Base-by-base conservation (phyloP, 2,888 invertebrate species). In the Pyrrhosoma nymphula region DNA sequence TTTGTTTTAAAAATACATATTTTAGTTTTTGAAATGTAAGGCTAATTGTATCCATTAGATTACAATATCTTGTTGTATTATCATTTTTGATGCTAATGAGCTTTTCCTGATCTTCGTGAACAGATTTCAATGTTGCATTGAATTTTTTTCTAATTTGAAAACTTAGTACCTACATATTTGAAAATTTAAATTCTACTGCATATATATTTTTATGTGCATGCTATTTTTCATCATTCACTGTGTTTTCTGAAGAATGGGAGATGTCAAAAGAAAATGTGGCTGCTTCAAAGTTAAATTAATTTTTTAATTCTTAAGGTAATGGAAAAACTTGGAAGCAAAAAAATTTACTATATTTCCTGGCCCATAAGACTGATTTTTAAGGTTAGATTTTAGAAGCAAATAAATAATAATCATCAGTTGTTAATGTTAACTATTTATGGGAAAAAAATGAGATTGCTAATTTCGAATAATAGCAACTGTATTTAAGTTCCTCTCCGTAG, bases 161-260 rank as follows among this genome's bases (percentile, higher is more conserved):
- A 35, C 35, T 35, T 35, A 82, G 82, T 35, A 18, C n/a, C 0
- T 82, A 69, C 23, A 75, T n/a, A n/a, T 30, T 82, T 82, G 35
- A 35, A 60, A 35, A 35, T 82, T 82, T 35, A 35, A 82, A 35
- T 3, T 16, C 35, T 93, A 55, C 39, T 63, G 69, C 63, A 93
- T 93, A 69, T 39, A 93, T 93, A 69, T 69, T 93, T 93, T 93
- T n/a, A 69, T 69, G 47, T 93, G 93, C 93, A 93, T 93, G 93
- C 16, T 14, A 47, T 93, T 93, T n/a, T 47, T 93, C 47, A 93
- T 75, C n/a, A 47, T 60, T 0, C 35, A 35, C 26, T 82, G 35
- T 82, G 75, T 82, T 82, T 82, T 82, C 82, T 82, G 30, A 82
- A 30, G 3, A 14, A 82, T 82, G 82, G 35, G 82, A 82, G 82